phyloP scores from a whole-genome alignment of 1,140 invertebrate genomes.

The Dufourea novaeangliae region DNA sequence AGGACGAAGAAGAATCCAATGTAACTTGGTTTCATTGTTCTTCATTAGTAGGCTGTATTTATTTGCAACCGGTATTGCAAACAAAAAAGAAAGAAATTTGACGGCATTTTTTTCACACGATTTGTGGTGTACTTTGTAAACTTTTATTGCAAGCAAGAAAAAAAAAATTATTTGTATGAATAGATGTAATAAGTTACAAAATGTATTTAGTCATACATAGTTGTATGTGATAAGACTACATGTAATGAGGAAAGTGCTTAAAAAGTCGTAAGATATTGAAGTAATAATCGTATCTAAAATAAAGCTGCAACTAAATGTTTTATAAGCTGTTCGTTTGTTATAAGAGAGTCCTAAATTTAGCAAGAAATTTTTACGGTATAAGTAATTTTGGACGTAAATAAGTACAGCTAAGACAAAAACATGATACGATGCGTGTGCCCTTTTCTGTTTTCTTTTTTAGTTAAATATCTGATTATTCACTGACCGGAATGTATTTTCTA shows the following conservation, averaged over 20 bases:
- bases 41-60: conserved; percentile 66
- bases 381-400: conserved; percentile 56
- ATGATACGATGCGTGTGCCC: conserved; percentile 1
- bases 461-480: conserved; percentile 15
- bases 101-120: conserved; percentile 37
- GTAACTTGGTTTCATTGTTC: conserved; percentile 52
- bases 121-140: conserved; percentile 36
- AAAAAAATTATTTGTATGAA: conserved; percentile 41
- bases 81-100: neutral
- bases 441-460: conserved; percentile 6
- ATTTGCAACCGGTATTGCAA: conserved; percentile 63
- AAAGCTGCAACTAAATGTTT: conserved; percentile 48
- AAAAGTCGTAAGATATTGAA: conserved; percentile 46
- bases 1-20: conserved; percentile 22
- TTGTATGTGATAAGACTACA: conserved; percentile 50
- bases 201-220: conserved; percentile 51
- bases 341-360: conserved; percentile 47
- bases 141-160: conserved; percentile 30
- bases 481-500: neutral
- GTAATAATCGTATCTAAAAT: conserved; percentile 49
- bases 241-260: conserved; percentile 50
- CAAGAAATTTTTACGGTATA: conserved; percentile 42
- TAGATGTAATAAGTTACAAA: conserved; percentile 50
- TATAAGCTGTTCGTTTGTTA: conserved; percentile 51
- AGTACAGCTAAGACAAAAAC: conserved; percentile 54